Percentiles rank a stretch among this genome's conserved stretches.
phyloP scores from a whole-genome alignment of 1,140 invertebrate species.

The Drosophila subobscura region DNA sequence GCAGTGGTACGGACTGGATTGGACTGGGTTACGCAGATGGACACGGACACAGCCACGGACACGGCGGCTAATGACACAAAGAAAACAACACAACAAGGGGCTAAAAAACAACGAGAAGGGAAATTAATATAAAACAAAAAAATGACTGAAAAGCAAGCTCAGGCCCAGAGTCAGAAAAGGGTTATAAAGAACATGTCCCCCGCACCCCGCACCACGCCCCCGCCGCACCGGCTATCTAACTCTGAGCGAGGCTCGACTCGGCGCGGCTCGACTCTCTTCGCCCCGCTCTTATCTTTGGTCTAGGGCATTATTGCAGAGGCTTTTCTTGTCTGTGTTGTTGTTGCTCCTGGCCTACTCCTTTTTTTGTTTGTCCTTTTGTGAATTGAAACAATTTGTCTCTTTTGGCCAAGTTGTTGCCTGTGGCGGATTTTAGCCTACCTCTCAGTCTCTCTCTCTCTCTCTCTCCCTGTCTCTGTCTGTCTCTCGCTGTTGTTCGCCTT shows the following conservation, averaged over 20 bases:
- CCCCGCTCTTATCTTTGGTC: constrained; percentile 22
- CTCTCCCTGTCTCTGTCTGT: too few relatives aligned
- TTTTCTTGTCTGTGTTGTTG: constrained; percentile 29
- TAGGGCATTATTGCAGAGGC: constrained; percentile 55
- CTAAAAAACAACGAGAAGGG: constrained; percentile 23
- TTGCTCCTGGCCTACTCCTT: constrained; percentile 34
- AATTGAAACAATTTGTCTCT: constrained; percentile 81
- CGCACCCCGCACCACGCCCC: background rate
- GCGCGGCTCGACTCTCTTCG: background rate
- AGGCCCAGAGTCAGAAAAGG: constrained; percentile 45
- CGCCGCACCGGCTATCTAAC: background rate
- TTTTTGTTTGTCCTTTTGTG: constrained; percentile 61
- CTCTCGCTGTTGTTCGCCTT: constrained; percentile 2
- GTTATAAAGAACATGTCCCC: constrained; percentile 59
- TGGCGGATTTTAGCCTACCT: constrained; percentile 29
- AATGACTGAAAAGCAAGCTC: constrained; percentile 26
- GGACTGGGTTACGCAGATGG: constrained; percentile 5
- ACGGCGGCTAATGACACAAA: constrained; percentile 72
- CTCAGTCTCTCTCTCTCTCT: too few relatives aligned
- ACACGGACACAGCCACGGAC: constrained; percentile 37
- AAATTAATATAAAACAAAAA: constrained; percentile 8
- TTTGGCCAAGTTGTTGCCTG: constrained; percentile 63
- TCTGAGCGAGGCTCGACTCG: background rate
- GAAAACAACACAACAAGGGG: constrained; percentile 49
- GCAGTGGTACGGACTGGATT: constrained; percentile 14